These are phyloP conservation scores for Eremobia ochroleuca DNA, from an alignment of 2,888 invertebrate species.

Conservation along the genomic window DNA sequence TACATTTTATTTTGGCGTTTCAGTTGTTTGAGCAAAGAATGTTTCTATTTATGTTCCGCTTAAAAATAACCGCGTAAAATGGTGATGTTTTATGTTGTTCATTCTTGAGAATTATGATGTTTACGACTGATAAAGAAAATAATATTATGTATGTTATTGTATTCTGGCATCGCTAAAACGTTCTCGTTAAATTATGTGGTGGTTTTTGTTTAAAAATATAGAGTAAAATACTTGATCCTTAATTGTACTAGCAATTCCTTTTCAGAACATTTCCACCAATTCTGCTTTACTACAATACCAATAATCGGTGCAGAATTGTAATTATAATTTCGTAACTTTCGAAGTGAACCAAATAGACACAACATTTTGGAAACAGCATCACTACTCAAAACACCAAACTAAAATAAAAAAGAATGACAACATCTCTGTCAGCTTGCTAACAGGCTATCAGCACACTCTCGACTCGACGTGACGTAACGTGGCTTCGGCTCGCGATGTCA, in stretches of 20 bases:
- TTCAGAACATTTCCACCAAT: neutral
- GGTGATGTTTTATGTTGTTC: slow-evolving; percentile 8
- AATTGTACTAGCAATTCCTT: neutral
- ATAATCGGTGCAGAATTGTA: neutral
- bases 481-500: slow-evolving; percentile 29
- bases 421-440: slow-evolving; percentile 21
- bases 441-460: slow-evolving; percentile 14
- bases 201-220: neutral
- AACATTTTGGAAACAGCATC: neutral
- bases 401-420: neutral
- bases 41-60: slow-evolving; percentile 22
- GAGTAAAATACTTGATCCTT: neutral
- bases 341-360: neutral
- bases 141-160: neutral
- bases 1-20: slow-evolving; percentile 40
- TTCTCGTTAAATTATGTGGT: neutral
- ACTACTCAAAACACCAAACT: neutral
- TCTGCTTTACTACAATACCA: neutral
- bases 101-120: neutral
- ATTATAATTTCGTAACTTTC: too few species aligned
- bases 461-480: slow-evolving; percentile 13
- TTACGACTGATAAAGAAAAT: neutral
- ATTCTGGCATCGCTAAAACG: neutral
- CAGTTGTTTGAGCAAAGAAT: slow-evolving; percentile 30
- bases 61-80: too few species aligned